Percentiles rank a stretch among this genome's conserved stretches.
These are phyloP conservation scores for Vanessa cardui DNA, from an alignment of 2,888 invertebrate genomes.

Conservation along the genomic window DNA sequence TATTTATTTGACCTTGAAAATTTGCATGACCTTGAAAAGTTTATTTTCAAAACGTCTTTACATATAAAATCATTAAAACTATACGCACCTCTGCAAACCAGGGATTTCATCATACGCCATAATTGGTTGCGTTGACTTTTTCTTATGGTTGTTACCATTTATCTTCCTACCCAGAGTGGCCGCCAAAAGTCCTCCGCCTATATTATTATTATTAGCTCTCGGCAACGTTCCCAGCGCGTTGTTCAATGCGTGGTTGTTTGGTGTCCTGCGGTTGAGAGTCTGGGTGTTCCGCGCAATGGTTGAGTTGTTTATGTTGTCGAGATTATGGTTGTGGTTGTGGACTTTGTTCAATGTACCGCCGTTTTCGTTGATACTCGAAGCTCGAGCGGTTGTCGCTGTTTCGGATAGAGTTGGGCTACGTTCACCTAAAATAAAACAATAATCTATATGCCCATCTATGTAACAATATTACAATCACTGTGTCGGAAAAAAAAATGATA, in stretches of 20 bases:
- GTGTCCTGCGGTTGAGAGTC: slow-evolving; percentile 67
- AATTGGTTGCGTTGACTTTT: slow-evolving; percentile 76
- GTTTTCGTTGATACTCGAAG: slow-evolving; percentile 85
- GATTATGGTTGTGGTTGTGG: slow-evolving; percentile 58
- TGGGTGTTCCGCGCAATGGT: slow-evolving; percentile 70
- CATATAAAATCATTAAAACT: not conserved
- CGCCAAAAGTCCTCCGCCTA: slow-evolving; percentile 62
- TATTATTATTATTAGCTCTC: slow-evolving; percentile 68
- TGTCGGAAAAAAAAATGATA: no score
- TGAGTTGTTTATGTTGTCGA: slow-evolving; percentile 62
- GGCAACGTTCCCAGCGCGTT: slow-evolving; percentile 76
- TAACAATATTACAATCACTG: no score
- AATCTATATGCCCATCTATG: no score
- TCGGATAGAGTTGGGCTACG: slow-evolving; percentile 92
- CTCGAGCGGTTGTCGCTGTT: slow-evolving; percentile 91
- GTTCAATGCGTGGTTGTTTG: slow-evolving; percentile 69
- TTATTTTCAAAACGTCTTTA: no score
- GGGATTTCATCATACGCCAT: slow-evolving; percentile 84
- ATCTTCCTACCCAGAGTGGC: slow-evolving; percentile 77
- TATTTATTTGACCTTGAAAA: no score
- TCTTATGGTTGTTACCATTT: slow-evolving; percentile 79
- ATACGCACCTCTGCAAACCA: slow-evolving; percentile 73
- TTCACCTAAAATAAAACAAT: slow-evolving; percentile 77
- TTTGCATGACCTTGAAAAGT: no score
- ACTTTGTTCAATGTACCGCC: slow-evolving; percentile 68